Conservation (phyloP, 2,113 vertebrate genomes). For the Cettia cetti region DNA sequence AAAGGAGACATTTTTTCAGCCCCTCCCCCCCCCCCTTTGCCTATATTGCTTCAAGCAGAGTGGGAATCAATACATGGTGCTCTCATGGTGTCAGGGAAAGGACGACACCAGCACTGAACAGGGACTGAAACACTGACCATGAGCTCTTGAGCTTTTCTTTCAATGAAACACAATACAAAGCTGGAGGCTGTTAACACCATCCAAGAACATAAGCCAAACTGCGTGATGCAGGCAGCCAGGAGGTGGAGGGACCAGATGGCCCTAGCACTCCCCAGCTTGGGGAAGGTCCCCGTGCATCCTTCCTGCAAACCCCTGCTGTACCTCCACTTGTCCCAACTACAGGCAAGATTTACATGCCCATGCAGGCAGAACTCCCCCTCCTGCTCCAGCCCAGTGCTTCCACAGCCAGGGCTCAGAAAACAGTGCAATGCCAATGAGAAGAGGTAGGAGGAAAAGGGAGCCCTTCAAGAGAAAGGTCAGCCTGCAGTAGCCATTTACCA, state of each 20-base stretch:
- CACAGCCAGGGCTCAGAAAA: neutral
- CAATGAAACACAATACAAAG: neutral
- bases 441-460: neutral
- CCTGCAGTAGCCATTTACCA: neutral
- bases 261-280: neutral
- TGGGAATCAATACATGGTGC: neutral
- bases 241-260: neutral
- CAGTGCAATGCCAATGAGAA: neutral
- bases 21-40: neutral
- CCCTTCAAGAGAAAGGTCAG: neutral
- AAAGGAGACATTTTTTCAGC: neutral
- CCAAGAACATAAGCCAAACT: neutral
- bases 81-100: neutral
- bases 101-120: neutral
- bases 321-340: neutral
- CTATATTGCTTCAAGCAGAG: neutral
- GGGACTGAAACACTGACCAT: neutral
- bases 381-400: neutral
- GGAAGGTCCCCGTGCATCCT: neutral
- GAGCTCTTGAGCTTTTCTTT: constrained; percentile 41
- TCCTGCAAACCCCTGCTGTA: neutral
- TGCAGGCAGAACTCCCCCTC: neutral
- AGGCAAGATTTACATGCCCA: neutral
- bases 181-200: neutral
- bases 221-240: neutral